Conservation (phyloP, 2,888 invertebrate genomes). For the Torymus aiolomorphi region DNA sequence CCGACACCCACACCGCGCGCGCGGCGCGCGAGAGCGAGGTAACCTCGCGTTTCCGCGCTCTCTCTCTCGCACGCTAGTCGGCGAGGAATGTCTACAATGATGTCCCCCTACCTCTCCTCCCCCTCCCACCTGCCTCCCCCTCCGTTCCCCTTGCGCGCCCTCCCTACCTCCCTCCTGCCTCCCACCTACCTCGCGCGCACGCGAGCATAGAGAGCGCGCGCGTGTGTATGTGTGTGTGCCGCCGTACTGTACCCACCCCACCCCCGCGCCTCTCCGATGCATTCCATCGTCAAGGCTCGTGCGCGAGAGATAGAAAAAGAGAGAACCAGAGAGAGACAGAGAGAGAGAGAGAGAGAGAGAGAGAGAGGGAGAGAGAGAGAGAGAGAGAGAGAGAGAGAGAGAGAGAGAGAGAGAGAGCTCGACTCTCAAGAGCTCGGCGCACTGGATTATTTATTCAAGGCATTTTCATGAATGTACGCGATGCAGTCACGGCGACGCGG, state of each 20-base stretch:
- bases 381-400: too few species aligned
- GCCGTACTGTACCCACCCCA: slow-evolving; percentile 22
- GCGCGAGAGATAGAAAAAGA: slow-evolving; percentile 5
- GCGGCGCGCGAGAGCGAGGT: background rate
- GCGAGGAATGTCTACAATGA: slow-evolving; percentile 57
- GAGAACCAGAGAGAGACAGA: slow-evolving; percentile 3
- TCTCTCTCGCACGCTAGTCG: slow-evolving; percentile 41
- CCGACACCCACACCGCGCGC: background rate
- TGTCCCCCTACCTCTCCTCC: slow-evolving; percentile 46
- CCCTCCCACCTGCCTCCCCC: slow-evolving; percentile 8
- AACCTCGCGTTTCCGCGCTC: slow-evolving; percentile 56
- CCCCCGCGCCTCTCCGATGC: slow-evolving; percentile 48
- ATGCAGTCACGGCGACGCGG: slow-evolving; percentile 20
- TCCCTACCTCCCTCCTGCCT: slow-evolving; percentile 30
- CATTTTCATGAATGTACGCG: slow-evolving; percentile 56
- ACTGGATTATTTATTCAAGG: slow-evolving; percentile 57
- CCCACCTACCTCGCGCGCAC: slow-evolving; percentile 51
- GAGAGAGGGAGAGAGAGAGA: too few species aligned
- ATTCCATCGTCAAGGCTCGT: slow-evolving; percentile 47
- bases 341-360: too few species aligned
- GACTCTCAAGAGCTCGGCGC: slow-evolving; percentile 23
- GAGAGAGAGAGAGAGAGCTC: slow-evolving; percentile 22
- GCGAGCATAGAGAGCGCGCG: too few species aligned
- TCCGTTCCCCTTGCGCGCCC: slow-evolving; percentile 33
- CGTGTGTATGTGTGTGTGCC: too few species aligned